Base-by-base conservation (phyloP, 2,113 vertebrate genomes). In the Lates calcarifer region DNA sequence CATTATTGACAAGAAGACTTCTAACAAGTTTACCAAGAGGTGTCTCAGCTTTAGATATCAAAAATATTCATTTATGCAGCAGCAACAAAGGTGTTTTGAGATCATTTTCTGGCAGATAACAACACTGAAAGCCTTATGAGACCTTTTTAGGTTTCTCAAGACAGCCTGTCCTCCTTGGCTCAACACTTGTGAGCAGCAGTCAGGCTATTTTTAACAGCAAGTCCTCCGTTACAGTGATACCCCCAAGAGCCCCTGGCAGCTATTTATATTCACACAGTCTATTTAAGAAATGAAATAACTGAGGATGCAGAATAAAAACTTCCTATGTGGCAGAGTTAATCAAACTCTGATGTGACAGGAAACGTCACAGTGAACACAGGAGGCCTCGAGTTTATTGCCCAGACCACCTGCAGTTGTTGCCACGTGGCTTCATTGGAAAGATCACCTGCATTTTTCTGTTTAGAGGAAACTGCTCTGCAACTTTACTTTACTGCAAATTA, bases 61-160 rank as follows among this genome's bases (percentile, higher is more conserved):
- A 33, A 66, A 51, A 49, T 12, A 60, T 41, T 57, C 6, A 41
- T 51, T 10, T 8, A 35, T 13, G 26, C 33, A n/a, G 55, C 6
- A 41, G 6, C 7, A 60, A 39, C 15, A 0, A 20, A 35, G 45
- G 1, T 14, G 5, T 55, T 77, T 77, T 60, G 1, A 83, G 41
- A 26, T 31, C 1, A 62, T 65, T 62, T 41, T 39, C 41, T 75
- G 79, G 80, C 76, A 73, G 67, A 76, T 75, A 73, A 35, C 47
- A 14, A 24, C 33, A 1, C 60, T 57, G 45, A 65, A 45, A 82
- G 68, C 39, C 74, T 24, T 14, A 24, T 20, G 89, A 92, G 87
- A 91, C 94, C 93, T 93, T 95, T 95, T 95, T 94, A 94, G 91
- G 94, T 55, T 94, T 82, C 92, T 91, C 4, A 13, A 92, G 87